Evolutionary conservation across 2,797 vertebrate genomes (phyloP).

Genomic region (Falco concolor): DNA sequence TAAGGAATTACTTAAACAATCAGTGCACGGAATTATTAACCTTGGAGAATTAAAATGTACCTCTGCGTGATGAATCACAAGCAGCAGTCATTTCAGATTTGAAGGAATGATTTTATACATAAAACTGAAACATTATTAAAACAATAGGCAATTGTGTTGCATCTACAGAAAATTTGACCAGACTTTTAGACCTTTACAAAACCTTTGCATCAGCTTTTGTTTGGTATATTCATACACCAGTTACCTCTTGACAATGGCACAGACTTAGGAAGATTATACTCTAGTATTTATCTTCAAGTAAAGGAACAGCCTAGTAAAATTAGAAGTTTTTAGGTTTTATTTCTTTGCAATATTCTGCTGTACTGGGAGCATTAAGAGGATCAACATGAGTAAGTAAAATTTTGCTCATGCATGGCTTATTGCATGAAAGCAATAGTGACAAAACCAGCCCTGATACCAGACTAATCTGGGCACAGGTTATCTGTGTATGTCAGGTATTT

Average conservation of each 20-base stretch:
- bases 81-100: background rate
- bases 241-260: background rate
- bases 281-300: background rate
- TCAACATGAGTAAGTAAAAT: background rate
- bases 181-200: background rate
- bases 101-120: background rate
- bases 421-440: background rate
- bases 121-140: background rate
- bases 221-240: background rate
- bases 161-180: background rate
- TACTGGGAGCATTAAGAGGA: background rate
- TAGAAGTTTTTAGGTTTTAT: background rate
- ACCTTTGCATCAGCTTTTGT: background rate
- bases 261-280: background rate
- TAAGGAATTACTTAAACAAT: conserved; percentile 22
- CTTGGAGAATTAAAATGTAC: background rate
- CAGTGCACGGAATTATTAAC: background rate
- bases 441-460: background rate
- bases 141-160: background rate
- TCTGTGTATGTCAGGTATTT: background rate
- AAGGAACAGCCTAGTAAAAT: background rate
- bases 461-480: background rate
- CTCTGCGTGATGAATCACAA: background rate
- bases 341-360: background rate
- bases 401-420: background rate